Evolutionary conservation across 2,797 vertebrate genomes (phyloP), one percentile per base, ranked within the genome.

Genomic region (Columba guinea): DNA sequence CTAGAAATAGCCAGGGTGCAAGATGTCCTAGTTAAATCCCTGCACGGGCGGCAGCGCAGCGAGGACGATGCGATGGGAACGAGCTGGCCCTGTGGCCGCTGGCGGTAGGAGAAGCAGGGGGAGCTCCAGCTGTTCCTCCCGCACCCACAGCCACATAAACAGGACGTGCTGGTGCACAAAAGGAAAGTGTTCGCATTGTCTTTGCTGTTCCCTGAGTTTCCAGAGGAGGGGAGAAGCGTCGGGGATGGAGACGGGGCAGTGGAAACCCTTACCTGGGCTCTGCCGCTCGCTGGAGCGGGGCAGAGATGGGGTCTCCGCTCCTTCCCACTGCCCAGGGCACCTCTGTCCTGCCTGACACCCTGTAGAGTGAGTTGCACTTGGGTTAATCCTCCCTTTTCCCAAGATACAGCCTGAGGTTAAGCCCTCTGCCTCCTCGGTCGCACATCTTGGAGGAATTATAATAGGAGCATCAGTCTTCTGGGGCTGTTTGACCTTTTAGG

Each of bases 71-170:
- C 1, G 19, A 56, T 78, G 67, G 77, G 90, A 82, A 60, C 69
- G 28, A 49, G 35, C 55, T 3, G 2, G 77, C 65, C 68, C 41
- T 2, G 0, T 5, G 59, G 73, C 62, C 74, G 3, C 69, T 41
- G 76, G 76, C 53, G 21, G 71, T 0, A 0, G 44, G 76, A 75
- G 51, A 44, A 67, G n/a, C 7, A 46, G 80, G 2, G 12, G 70
- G 28, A 82, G 56, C 88, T 96, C 75, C 87, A 89, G 90, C 89
- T 83, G 89, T 89, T 85, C 19, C 90, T 75, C 60, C 85, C 28
- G 71, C 71, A 80, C 74, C 69, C 65, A 2, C 70, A 48, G 30
- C 64, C 58, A 0, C 0, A 2, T 65, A 71, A 91, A 91, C 87
- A 95, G 94, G 90, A 90, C 11, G 1, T 48, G 65, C 63, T 87